Evolutionary conservation across 2,888 invertebrate genomes (phyloP).

Genomic region (Rapana venosa): DNA sequence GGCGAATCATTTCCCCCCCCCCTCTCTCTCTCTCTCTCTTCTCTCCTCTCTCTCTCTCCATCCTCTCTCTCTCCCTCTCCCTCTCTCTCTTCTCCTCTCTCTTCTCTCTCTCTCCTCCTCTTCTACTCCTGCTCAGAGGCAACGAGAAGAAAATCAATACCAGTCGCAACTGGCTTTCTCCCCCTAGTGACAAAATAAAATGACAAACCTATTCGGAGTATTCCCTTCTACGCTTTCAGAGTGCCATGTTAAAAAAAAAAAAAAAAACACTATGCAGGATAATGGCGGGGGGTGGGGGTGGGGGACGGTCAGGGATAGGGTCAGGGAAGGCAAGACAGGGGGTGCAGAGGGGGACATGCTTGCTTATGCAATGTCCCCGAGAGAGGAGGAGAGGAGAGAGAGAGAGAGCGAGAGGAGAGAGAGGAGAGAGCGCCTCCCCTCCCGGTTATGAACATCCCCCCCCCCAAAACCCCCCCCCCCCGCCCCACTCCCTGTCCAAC

Average conservation of each 20-base stretch:
- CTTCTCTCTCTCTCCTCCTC: too few relatives aligned
- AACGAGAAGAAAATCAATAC: conserved; percentile 10
- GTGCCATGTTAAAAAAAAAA: background rate
- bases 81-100: too few relatives aligned
- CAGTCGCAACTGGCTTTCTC: conserved; percentile 18
- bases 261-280: background rate
- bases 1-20: too few relatives aligned
- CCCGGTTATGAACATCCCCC: too few relatives aligned
- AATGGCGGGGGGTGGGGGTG: background rate
- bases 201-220: background rate
- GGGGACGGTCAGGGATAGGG: background rate
- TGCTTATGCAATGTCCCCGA: background rate
- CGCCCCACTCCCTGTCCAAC: background rate
- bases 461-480: background rate
- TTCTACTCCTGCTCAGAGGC: background rate
- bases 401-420: background rate
- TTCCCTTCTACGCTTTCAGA: conserved; percentile 2
- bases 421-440: background rate
- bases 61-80: background rate
- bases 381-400: background rate
- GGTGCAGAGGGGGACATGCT: background rate
- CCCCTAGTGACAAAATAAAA: conserved; percentile 7
- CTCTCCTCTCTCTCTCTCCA: too few relatives aligned
- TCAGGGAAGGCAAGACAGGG: background rate
- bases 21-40: too few relatives aligned